Evolutionary conservation across 2,888 invertebrate species (phyloP).

Genomic region (Cryptophagus acutangulus): DNA sequence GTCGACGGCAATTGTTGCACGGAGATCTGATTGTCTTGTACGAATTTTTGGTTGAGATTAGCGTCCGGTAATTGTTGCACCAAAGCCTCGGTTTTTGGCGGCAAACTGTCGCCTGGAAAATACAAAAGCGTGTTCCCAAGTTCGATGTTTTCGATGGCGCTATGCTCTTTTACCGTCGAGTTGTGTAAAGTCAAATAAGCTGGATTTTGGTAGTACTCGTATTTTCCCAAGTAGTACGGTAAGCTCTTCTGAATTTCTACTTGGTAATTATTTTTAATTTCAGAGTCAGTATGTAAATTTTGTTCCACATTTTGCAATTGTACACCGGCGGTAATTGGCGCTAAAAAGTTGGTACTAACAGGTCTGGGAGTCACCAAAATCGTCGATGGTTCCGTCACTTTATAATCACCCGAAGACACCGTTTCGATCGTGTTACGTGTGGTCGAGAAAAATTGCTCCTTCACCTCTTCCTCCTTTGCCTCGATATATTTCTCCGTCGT

Average conservation of each 20-base stretch:
- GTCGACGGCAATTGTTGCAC: constrained; percentile 21
- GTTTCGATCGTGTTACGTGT: constrained; percentile 28
- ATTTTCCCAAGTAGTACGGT: constrained; percentile 50
- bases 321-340: constrained; percentile 58
- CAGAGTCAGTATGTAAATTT: constrained; percentile 12
- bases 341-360: constrained; percentile 53
- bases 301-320: constrained; percentile 49
- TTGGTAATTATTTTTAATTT: constrained; percentile 47
- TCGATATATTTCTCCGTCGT: constrained; percentile 21
- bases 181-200: constrained; percentile 40
- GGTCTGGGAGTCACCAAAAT: constrained; percentile 56
- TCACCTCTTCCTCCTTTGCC: constrained; percentile 26
- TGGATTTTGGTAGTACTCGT: constrained; percentile 46
- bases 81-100: constrained; percentile 19
- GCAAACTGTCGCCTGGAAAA: constrained; percentile 33
- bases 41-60: constrained; percentile 15
- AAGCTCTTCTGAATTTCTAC: constrained; percentile 65
- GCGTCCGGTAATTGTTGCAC: constrained; percentile 22
- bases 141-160: constrained; percentile 47
- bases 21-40: constrained; percentile 18
- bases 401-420: constrained; percentile 18
- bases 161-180: constrained; percentile 12
- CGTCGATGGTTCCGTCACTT: constrained; percentile 25
- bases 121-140: constrained; percentile 44
- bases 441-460: constrained; percentile 20